phyloP scores from a whole-genome alignment of 1,140 invertebrate genomes.

The Philopotamus ludificatus region DNA sequence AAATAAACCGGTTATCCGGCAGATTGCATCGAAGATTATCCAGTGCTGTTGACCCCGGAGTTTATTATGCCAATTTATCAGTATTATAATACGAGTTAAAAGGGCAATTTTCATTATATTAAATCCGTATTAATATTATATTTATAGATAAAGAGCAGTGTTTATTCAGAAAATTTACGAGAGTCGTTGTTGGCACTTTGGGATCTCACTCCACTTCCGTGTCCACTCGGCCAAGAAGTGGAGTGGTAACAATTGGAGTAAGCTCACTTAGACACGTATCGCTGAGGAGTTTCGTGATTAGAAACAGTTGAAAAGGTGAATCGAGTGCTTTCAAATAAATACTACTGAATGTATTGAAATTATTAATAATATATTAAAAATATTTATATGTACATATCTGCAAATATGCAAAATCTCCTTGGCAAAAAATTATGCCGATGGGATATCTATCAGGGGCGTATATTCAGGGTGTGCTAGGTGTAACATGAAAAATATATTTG shows the following conservation, averaged over 20 bases:
- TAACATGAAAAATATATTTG: no score
- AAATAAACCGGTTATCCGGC: neutral
- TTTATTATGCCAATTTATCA: neutral
- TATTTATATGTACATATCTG: no score
- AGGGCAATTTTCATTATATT: no score
- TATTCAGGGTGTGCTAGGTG: no score
- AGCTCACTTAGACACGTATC: constrained; percentile 16
- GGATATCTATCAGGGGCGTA: no score
- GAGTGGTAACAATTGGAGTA: constrained; percentile 8
- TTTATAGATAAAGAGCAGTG: neutral
- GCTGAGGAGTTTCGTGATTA: neutral
- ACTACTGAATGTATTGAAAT: no score
- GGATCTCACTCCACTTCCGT: neutral
- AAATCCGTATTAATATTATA: no score
- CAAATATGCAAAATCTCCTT: no score
- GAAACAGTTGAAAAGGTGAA: constrained; percentile 10
- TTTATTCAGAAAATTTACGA: no score
- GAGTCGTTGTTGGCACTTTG: neutral
- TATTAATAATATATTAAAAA: no score
- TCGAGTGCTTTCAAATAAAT: constrained; percentile 9
- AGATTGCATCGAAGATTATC: neutral
- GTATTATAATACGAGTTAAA: neutral
- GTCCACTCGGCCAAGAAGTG: neutral
- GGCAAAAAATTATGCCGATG: no score
- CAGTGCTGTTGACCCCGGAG: neutral